Conservation (phyloP, 2,888 invertebrate species). For the Sipunculus nudus region DNA sequence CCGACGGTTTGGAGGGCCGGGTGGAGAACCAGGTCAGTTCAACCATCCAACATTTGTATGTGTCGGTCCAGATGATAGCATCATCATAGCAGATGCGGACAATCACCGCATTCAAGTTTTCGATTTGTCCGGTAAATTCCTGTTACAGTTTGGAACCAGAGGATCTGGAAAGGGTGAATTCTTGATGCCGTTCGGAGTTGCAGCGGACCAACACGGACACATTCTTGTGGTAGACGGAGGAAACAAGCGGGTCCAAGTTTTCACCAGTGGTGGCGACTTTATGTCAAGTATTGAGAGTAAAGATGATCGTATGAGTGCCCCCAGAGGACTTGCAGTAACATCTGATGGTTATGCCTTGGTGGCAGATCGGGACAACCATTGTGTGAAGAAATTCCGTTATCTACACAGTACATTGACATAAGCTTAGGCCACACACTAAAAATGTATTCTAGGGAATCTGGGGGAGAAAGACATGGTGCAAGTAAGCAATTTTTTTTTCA, state of each 20-base stretch:
- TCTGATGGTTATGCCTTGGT: conserved; percentile 34
- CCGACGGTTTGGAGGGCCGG: conserved; percentile 27
- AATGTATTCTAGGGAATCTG: too few species aligned
- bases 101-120: conserved; percentile 36
- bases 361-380: conserved; percentile 40
- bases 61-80: conserved; percentile 29
- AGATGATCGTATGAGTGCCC: conserved; percentile 30
- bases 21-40: conserved; percentile 34
- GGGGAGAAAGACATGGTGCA: too few species aligned
- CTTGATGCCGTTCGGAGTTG: conserved; percentile 38
- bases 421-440: neutral
- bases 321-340: conserved; percentile 39
- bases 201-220: conserved; percentile 34
- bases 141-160: conserved; percentile 25
- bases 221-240: conserved; percentile 40
- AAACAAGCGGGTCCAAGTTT: conserved; percentile 37
- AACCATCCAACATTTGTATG: conserved; percentile 39
- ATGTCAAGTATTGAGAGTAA: conserved; percentile 33
- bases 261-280: conserved; percentile 23
- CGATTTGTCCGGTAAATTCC: conserved; percentile 29
- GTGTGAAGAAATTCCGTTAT: conserved; percentile 40
- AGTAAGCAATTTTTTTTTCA: too few species aligned
- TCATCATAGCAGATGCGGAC: conserved; percentile 37
- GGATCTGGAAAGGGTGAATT: conserved; percentile 38
- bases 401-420: conserved; percentile 14